A percentile compares a stretch with the other conserved stretches of the same genome.
These are phyloP conservation scores for Bombus confusus DNA, from an alignment of 1,140 invertebrate genomes.

Conservation along the genomic window DNA sequence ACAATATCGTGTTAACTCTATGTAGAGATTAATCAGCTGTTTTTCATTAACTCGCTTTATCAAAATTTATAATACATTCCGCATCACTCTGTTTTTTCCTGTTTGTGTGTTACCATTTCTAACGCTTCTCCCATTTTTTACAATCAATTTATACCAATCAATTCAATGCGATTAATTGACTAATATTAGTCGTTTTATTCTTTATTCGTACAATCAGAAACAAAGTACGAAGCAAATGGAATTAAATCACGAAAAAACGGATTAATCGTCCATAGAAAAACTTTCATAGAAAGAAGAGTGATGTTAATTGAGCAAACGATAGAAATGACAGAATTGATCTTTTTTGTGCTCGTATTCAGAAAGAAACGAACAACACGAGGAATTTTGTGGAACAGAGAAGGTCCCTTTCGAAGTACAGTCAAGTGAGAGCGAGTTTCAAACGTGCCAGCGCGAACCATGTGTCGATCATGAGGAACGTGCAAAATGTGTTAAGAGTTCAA, in stretches of 20 bases:
- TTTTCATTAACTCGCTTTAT: conserved; percentile 25
- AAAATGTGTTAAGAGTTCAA: conserved; percentile 71
- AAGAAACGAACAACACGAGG: conserved; percentile 49
- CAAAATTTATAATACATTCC: background rate
- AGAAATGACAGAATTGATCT: conserved; percentile 34
- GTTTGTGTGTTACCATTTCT: background rate
- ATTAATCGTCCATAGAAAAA: too few relatives aligned
- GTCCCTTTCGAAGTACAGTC: conserved; percentile 63
- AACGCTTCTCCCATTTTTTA: too few relatives aligned
- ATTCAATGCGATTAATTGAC: background rate
- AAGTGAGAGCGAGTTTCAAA: conserved; percentile 66
- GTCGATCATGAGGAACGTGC: conserved; percentile 73
- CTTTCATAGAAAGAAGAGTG: background rate
- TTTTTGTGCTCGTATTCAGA: conserved; percentile 66
- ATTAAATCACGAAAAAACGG: background rate
- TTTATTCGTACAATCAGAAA: background rate
- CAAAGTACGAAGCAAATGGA: background rate
- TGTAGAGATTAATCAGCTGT: background rate
- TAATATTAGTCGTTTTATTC: background rate
- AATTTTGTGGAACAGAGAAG: conserved; percentile 58
- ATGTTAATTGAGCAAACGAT: background rate
- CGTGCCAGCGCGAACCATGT: conserved; percentile 70
- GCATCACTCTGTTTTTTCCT: background rate
- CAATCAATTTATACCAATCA: background rate
- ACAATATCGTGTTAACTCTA: background rate